A percentile compares a stretch with the other conserved stretches of the same genome.
Evolutionary conservation across 2,888 invertebrate genomes (phyloP).

Genomic region (Eumerus sabulonum): DNA sequence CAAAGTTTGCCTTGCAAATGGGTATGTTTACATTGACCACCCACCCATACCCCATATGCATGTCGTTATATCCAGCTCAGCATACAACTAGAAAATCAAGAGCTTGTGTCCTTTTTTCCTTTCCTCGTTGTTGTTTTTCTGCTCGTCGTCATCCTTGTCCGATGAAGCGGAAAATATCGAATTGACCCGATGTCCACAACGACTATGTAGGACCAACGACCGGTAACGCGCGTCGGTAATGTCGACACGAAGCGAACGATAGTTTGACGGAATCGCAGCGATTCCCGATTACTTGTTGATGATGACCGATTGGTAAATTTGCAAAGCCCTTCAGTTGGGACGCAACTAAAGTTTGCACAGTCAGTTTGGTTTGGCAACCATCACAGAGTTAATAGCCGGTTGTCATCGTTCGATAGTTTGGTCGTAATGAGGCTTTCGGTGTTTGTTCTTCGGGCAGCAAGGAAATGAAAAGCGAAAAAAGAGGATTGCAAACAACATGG

Average conservation of each 20-base stretch:
- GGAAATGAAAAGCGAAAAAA: conserved; percentile 24
- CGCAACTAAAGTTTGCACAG: conserved; percentile 56
- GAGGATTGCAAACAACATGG: background rate
- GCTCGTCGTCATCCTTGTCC: conserved; percentile 32
- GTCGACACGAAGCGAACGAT: background rate
- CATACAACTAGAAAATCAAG: too few relatives aligned
- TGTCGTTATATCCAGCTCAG: background rate
- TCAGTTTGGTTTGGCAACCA: conserved; percentile 55
- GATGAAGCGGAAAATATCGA: conserved; percentile 47
- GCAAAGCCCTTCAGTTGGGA: conserved; percentile 60
- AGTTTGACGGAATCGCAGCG: conserved; percentile 24
- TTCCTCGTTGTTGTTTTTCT: too few relatives aligned
- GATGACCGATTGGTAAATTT: conserved; percentile 67
- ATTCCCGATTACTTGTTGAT: conserved; percentile 57
- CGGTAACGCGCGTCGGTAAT: too few relatives aligned
- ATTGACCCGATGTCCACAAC: conserved; percentile 30
- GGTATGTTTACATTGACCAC: conserved; percentile 26
- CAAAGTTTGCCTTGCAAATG: conserved; percentile 14
- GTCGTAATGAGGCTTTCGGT: conserved; percentile 60
- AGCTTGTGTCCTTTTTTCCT: conserved; percentile 35
- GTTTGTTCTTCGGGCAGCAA: conserved; percentile 46
- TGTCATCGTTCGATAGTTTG: conserved; percentile 59
- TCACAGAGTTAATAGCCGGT: conserved; percentile 49
- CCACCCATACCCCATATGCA: conserved; percentile 26
- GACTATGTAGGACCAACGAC: too few relatives aligned